These are phyloP conservation scores for Allygus modestus DNA, from an alignment of 2,888 invertebrate genomes.

Conservation along the genomic window DNA sequence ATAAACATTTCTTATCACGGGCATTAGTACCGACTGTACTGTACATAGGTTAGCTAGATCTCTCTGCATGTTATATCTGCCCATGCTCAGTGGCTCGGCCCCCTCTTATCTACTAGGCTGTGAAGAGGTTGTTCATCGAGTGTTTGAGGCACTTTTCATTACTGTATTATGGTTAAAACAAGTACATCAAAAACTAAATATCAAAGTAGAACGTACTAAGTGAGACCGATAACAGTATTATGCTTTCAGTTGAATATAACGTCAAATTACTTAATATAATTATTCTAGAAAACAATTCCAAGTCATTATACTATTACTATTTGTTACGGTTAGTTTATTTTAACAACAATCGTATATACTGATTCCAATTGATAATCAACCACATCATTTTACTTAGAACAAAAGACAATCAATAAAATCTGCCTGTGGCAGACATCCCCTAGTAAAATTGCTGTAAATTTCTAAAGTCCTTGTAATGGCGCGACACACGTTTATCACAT, in stretches of 20 bases:
- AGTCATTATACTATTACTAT: neutral
- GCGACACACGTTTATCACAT: no score
- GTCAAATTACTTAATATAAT: neutral
- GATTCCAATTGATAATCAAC: neutral
- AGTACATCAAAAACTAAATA: no score
- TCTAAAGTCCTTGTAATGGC: no score
- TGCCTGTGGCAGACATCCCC: neutral
- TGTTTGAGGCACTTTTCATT: no score
- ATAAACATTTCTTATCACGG: conserved; percentile 39
- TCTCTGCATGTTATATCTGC: conserved; percentile 51
- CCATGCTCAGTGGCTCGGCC: conserved; percentile 27
- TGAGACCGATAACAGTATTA: no score
- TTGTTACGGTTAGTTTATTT: neutral
- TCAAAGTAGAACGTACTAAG: no score
- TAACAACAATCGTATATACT: neutral
- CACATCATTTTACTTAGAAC: neutral
- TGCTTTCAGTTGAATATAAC: no score
- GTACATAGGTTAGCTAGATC: conserved; percentile 56
- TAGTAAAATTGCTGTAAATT: no score
- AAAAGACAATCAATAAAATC: conserved; percentile 7
- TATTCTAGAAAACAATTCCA: neutral
- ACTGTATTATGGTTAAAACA: no score
- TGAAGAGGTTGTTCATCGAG: conserved; percentile 10
- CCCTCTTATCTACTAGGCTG: conserved; percentile 17
- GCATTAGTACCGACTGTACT: conserved; percentile 51